Base-by-base conservation (phyloP, 2,888 invertebrate genomes). In the Ganaspis brasiliensis region DNA sequence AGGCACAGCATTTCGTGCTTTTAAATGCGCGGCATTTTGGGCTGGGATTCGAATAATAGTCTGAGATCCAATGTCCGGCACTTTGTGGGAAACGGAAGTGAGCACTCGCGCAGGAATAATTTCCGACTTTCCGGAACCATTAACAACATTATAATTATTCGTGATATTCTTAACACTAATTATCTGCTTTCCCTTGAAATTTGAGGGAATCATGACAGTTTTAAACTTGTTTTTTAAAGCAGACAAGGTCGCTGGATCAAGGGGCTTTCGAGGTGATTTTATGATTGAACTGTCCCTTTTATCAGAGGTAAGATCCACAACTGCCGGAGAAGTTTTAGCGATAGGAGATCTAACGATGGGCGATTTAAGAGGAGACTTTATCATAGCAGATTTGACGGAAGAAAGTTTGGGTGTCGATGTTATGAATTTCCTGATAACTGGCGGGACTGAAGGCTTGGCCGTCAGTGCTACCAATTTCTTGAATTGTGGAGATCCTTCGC, bases 101-200 rank as follows among this genome's bases (percentile, higher is more conserved):
- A 52, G n/a, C 6, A 52, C 52, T 21, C 21, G 37, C 10, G 1
- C 55, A 14, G 70, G 19, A 8, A 14, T 55, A 12, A 19, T 26
- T n/a, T 4, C 40, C n/a, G n/a, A n/a, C n/a, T n/a, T n/a, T 45
- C 12, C 26, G 16, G 72, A 26, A 56, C 37, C 55, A 9, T 31
- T 45, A 19, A 8, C 8, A 6, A 74, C 67, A 12, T 57, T 55
- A 52, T 56, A 72, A 79, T 81, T 81, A 14, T 84, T 85, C 1
- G 81, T 76, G 19, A 85, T 75, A 61, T 80, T 75, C 74, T 83
- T 67, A 12, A 81, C 72, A n/a, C 45, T 83, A 16, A 82, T 79
- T 56, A 82, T 73, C n/a, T 56, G 52, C 19, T 52, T 72, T 21
- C 72, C 72, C 5, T 55, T 56, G 3, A 55, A 56, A 4, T 52